A percentile compares a stretch with the other conserved stretches of the same genome.
Evolutionary conservation across 1,140 invertebrate species (phyloP).

Genomic region (Drepana arcuata): DNA sequence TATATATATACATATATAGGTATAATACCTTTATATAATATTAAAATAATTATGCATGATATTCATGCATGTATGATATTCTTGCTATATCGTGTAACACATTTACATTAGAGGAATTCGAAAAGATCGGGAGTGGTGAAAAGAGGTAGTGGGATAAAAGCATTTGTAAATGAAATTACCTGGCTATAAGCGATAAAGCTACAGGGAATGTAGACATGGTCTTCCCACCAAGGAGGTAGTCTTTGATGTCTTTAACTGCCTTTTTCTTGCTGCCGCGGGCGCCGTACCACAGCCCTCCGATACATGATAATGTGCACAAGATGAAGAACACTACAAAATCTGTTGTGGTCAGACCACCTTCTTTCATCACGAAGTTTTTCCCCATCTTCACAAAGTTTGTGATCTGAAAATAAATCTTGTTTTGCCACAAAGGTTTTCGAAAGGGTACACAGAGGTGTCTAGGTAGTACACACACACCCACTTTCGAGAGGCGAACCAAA

Average conservation of each 20-base stretch:
- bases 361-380: slow-evolving; percentile 52
- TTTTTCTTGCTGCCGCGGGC: slow-evolving; percentile 61
- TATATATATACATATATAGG: not conserved
- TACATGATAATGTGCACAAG: slow-evolving; percentile 76
- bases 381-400: too few relatives aligned
- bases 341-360: slow-evolving; percentile 59
- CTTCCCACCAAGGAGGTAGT: slow-evolving; percentile 82
- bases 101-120: too few relatives aligned
- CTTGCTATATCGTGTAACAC: too few relatives aligned
- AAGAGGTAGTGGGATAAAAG: too few relatives aligned
- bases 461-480: too few relatives aligned
- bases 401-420: too few relatives aligned
- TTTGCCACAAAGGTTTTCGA: too few relatives aligned
- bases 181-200: slow-evolving; percentile 86
- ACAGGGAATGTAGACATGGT: slow-evolving; percentile 84
- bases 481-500: too few relatives aligned
- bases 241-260: slow-evolving; percentile 73
- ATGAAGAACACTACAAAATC: slow-evolving; percentile 77
- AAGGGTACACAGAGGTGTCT: too few relatives aligned
- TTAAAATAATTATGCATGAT: not conserved
- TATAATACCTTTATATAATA: not conserved
- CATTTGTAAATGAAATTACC: too few relatives aligned
- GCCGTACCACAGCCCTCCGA: slow-evolving; percentile 83
- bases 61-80: too few relatives aligned
- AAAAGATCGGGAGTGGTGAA: too few relatives aligned